Percentiles rank a stretch among this genome's conserved stretches.
phyloP scores from a whole-genome alignment of 1,140 invertebrate species.

The Drosophila sechellia region DNA sequence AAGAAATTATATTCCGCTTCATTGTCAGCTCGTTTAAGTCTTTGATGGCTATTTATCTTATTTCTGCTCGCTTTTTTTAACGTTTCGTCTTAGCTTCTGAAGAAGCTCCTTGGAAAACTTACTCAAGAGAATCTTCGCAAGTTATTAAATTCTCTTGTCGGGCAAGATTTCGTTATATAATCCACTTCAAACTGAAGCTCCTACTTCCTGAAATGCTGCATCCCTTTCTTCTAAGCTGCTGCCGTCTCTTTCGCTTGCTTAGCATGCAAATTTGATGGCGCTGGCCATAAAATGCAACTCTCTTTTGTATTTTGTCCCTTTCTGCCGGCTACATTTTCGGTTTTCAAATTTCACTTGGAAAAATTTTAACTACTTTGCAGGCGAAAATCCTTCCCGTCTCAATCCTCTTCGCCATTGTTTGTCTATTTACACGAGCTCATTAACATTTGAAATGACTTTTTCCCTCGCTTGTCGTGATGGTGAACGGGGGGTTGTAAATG shows the following conservation, averaged over 20 bases:
- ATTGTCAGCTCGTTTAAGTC: no score
- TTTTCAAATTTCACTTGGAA: constrained; percentile 77
- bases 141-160: constrained; percentile 31
- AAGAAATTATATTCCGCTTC: background rate
- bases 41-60: background rate
- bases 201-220: constrained; percentile 10
- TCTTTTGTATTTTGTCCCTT: constrained; percentile 8
- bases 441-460: constrained; percentile 83
- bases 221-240: background rate
- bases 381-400: constrained; percentile 19
- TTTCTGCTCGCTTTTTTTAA: background rate
- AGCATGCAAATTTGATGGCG: constrained; percentile 77
- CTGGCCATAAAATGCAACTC: constrained; percentile 65
- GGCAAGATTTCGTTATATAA: constrained; percentile 33
- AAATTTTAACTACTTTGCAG: constrained; percentile 78
- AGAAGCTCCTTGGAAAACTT: constrained; percentile 19
- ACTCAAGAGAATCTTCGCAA: constrained; percentile 5
- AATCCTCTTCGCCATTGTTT: constrained; percentile 72
- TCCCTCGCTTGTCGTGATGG: constrained; percentile 26
- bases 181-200: constrained; percentile 29
- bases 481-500: constrained; percentile 10
- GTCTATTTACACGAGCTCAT: constrained; percentile 82
- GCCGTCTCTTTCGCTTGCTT: constrained; percentile 58
- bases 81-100: no score
- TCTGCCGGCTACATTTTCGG: constrained; percentile 54